Percentiles rank a stretch among this genome's conserved stretches.
Conservation (phyloP, 2,113 vertebrate species). For the Bettongia penicillata region DNA sequence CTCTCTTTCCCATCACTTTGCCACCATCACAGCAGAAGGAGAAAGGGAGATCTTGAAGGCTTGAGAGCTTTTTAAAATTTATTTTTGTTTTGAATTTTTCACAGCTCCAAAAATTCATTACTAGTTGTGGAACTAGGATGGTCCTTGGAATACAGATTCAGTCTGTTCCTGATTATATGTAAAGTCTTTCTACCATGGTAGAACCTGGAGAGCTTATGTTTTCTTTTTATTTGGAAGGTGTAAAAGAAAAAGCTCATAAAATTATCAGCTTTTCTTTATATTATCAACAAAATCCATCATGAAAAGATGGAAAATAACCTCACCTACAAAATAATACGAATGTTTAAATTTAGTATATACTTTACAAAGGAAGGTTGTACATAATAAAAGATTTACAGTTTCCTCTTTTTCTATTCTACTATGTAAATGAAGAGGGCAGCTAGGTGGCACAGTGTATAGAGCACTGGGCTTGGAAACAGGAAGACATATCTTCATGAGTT, state of each 20-base stretch:
- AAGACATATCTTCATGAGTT: too few species aligned
- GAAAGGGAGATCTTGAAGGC: not conserved
- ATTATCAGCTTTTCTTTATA: not conserved
- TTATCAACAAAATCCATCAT: not conserved
- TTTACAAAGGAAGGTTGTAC: not conserved
- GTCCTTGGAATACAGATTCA: not conserved
- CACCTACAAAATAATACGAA: not conserved
- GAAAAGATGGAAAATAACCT: not conserved
- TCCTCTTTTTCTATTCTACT: not conserved
- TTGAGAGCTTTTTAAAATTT: not conserved
- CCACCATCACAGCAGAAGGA: not conserved
- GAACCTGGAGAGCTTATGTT: not conserved
- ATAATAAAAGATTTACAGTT: not conserved
- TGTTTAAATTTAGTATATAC: not conserved
- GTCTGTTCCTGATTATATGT: not conserved
- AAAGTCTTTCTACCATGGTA: not conserved
- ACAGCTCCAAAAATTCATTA: not conserved
- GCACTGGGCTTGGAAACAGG: too few species aligned
- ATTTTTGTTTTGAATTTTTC: not conserved
- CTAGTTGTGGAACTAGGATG: not conserved
- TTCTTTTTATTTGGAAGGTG: not conserved
- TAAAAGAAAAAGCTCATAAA: not conserved
- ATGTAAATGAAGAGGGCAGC: not conserved
- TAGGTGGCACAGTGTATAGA: too few species aligned
- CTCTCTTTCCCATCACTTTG: not conserved